Evolutionary conservation across 2,888 invertebrate species (phyloP).

Genomic region (Melipona bicolor): DNA sequence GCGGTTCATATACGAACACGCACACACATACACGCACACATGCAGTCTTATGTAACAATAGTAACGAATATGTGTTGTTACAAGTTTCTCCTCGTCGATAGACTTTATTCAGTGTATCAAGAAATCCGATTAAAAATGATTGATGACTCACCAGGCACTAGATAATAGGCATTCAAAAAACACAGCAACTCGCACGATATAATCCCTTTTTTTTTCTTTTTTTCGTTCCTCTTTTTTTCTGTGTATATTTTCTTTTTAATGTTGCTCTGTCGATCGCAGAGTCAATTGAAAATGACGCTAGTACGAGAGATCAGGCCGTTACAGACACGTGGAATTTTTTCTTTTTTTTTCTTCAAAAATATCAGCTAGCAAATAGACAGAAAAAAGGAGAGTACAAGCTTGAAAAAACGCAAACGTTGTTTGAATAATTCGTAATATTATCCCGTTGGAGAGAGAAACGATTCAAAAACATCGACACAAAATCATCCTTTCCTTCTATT

Average conservation of each 20-base stretch:
- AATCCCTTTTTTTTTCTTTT: neutral
- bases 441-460: neutral
- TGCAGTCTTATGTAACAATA: constrained; percentile 62
- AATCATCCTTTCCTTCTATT: neutral
- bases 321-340: constrained; percentile 17
- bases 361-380: neutral
- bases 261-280: constrained; percentile 46
- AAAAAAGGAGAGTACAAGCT: constrained; percentile 6
- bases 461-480: neutral
- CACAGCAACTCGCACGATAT: constrained; percentile 53
- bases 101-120: constrained; percentile 43
- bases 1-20: constrained; percentile 26
- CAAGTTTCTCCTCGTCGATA: constrained; percentile 38
- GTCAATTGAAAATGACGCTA: constrained; percentile 36
- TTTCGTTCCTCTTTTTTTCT: neutral
- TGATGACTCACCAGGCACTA: constrained; percentile 69
- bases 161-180: constrained; percentile 69
- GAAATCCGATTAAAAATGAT: constrained; percentile 57
- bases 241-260: constrained; percentile 7
- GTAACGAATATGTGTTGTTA: constrained; percentile 43
- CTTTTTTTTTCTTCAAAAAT: neutral
- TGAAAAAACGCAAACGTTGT: neutral
- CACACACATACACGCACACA: neutral
- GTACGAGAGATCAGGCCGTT: constrained; percentile 73
- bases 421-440: neutral